Conservation (phyloP, 1,140 invertebrate species). For the Macrobrachium nipponense region DNA sequence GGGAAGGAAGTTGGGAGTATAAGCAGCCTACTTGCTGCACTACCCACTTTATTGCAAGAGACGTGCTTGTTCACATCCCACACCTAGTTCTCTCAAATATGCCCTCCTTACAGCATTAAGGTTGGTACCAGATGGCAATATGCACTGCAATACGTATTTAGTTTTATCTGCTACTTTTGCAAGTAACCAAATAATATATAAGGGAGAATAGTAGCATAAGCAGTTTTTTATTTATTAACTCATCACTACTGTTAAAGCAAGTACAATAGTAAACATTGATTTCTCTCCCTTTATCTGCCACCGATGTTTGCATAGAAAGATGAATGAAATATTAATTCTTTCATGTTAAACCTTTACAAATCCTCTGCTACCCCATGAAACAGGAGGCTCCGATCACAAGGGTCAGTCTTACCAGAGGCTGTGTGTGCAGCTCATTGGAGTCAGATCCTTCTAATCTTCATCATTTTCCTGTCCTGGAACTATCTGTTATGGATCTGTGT, state of each 20-base stretch:
- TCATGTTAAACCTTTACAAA: no score
- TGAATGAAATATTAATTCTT: no score
- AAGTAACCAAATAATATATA: no score
- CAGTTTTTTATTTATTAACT: no score
- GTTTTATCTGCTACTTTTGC: neutral
- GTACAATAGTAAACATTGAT: no score
- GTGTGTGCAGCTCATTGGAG: conserved; percentile 53
- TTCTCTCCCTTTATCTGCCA: no score
- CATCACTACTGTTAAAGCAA: no score
- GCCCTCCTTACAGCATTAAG: conserved; percentile 46
- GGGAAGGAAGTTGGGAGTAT: conserved; percentile 40
- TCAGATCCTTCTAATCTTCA: neutral
- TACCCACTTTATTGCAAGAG: conserved; percentile 41
- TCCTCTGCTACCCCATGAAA: neutral
- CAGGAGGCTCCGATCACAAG: conserved; percentile 42
- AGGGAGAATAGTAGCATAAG: no score
- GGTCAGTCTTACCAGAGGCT: conserved; percentile 16
- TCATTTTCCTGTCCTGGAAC: conserved; percentile 35
- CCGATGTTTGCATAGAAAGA: no score
- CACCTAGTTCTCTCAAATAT: conserved; percentile 46
- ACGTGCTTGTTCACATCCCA: conserved; percentile 35
- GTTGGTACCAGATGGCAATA: neutral
- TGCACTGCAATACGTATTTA: neutral
- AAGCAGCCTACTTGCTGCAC: conserved; percentile 27
- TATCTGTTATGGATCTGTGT: conserved; percentile 50